Evolutionary conservation across 2,113 vertebrate genomes (phyloP).

Genomic region (Pseudolaguvia tuberculata): DNA sequence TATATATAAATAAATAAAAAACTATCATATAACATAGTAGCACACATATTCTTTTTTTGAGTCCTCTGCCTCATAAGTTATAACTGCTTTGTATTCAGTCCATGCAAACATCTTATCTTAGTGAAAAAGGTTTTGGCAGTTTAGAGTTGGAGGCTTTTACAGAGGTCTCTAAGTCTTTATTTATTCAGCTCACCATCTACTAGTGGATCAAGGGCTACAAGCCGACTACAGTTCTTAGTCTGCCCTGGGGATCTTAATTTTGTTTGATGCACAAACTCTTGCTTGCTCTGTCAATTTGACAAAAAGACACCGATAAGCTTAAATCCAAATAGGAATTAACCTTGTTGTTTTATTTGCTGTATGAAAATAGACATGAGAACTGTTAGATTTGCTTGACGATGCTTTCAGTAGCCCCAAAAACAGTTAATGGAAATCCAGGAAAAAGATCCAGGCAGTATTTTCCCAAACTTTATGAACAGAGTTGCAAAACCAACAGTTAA

Average conservation of each 20-base stretch:
- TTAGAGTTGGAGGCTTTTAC: neutral
- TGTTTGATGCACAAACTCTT: neutral
- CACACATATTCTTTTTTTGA: neutral
- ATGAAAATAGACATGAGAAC: too few species aligned
- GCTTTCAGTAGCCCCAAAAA: too few species aligned
- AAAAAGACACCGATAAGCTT: neutral
- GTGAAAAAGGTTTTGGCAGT: neutral
- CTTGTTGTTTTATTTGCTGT: neutral
- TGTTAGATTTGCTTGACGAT: too few species aligned
- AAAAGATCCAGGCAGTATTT: too few species aligned
- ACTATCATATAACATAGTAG: neutral
- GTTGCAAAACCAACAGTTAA: too few species aligned
- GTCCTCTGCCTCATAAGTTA: neutral
- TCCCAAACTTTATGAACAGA: too few species aligned
- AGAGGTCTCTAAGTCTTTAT: conserved; percentile 2
- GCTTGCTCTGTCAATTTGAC: neutral
- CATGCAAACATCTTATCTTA: neutral
- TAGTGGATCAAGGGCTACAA: neutral
- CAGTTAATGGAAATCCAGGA: too few species aligned
- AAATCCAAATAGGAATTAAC: neutral
- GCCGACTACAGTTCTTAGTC: neutral
- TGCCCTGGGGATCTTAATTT: neutral
- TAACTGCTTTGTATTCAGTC: neutral
- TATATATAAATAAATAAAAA: neutral
- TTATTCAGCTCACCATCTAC: neutral